Evolutionary conservation across 2,888 invertebrate species (phyloP), one percentile per base, ranked within the genome.

Genomic region (Atethmia centrago): DNA sequence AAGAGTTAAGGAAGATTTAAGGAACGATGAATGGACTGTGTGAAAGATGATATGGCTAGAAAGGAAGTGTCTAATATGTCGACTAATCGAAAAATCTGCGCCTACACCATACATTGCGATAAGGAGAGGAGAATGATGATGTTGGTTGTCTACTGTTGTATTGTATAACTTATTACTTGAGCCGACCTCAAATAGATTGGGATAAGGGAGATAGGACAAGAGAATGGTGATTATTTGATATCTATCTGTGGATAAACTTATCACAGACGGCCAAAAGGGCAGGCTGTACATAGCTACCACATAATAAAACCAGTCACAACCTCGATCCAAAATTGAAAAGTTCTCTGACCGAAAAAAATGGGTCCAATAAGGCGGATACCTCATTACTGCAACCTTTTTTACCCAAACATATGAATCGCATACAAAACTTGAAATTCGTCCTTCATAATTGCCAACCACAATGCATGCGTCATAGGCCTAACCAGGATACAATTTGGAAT

Each of bases 311-410:
- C 40, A 79, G 56, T 58, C 21, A 2, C 36, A 36, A 36, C 66
- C 79, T 79, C 73, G 72, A 36, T 5, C 79, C 79, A 73, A 58
- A 79, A 47, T 53, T 55, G 16, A 45, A 63, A 67, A 64, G 61
- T 68, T 79, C 67, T 68, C 9, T 67, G 67, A 55, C 73, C 45
- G 0, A 40, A 58, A 73, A 66, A 55, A 12, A 40, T 55, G 25
- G 28, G 31, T 42, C n/a, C 2, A 45, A 21, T 53, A 53, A n/a
- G 47, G 36, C 42, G 10, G 21, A 45, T 10, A 40, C 7, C 36
- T 66, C n/a, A 72, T 51, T 53, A 31, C 10, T 67, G 53, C 28
- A 53, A 28, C 7, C 19, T 63, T 67, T 73, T 65, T 49, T 31
- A 31, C 31, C 14, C 14, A 42, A 67, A 42, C 5, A 12, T 14